Evolutionary conservation across 2,113 vertebrate genomes (phyloP).

Genomic region (Leptocoma aspasia): DNA sequence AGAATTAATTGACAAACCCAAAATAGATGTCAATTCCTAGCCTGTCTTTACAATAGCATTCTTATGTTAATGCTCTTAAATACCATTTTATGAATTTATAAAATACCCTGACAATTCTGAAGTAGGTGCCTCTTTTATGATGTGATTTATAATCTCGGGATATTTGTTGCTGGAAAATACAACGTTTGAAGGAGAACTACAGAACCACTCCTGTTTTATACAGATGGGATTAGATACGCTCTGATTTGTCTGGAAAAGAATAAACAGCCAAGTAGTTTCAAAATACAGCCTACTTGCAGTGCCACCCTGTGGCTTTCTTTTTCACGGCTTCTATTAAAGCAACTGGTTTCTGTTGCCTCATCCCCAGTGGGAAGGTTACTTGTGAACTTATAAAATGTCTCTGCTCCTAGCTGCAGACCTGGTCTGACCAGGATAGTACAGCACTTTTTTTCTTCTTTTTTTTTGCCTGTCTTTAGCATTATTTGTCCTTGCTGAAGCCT

Average conservation of each 20-base stretch:
- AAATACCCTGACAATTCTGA: neutral
- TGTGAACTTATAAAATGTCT: neutral
- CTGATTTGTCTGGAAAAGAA: neutral
- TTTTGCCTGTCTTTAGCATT: neutral
- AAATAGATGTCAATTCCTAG: neutral
- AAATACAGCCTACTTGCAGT: neutral
- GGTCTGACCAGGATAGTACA: neutral
- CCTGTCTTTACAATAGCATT: neutral
- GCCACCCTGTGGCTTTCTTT: slow-evolving; percentile 43
- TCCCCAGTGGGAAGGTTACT: accelerated
- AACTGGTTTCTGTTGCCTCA: neutral
- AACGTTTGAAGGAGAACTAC: neutral
- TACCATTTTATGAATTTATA: neutral
- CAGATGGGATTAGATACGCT: neutral
- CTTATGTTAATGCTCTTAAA: neutral
- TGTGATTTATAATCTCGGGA: neutral
- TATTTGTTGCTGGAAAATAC: neutral
- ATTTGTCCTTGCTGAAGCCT: neutral
- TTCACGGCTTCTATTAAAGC: neutral
- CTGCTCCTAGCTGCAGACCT: neutral
- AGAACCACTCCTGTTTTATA: neutral
- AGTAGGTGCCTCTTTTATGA: neutral
- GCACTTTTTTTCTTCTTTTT: neutral
- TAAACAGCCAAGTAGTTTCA: neutral
- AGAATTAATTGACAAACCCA: neutral